Conservation (phyloP, 2,888 invertebrate species). For the Seira musarum region DNA sequence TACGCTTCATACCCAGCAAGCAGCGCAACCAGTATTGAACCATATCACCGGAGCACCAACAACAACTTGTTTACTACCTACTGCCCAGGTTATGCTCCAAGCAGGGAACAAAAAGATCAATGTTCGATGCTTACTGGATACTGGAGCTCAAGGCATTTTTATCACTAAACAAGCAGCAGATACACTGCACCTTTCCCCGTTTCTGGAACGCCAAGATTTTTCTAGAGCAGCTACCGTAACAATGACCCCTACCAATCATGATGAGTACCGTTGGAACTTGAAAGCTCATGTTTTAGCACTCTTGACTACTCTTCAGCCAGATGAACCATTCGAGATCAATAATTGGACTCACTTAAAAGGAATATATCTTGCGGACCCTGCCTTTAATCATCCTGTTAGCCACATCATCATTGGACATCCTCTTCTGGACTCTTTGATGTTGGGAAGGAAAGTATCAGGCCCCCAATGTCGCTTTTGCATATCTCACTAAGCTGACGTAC, state of each 20-base stretch:
- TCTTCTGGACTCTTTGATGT: neutral
- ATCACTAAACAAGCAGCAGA: neutral
- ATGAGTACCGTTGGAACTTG: too few species aligned
- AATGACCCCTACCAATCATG: too few species aligned
- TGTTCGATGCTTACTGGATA: conserved; percentile 9
- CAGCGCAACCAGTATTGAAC: neutral
- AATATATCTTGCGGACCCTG: neutral
- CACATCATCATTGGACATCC: conserved; percentile 21
- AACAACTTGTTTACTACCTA: conserved; percentile 21
- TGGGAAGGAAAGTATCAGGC: neutral
- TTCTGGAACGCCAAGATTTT: too few species aligned
- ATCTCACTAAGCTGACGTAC: conserved; percentile 25
- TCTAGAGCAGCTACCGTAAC: too few species aligned
- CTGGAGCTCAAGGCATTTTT: conserved; percentile 21
- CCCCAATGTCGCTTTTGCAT: conserved; percentile 15
- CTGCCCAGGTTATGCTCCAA: neutral
- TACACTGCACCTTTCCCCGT: too few species aligned
- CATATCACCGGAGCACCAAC: neutral
- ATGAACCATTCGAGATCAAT: neutral
- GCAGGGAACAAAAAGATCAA: neutral
- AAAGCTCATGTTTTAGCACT: neutral
- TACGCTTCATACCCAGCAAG: neutral
- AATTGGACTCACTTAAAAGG: neutral
- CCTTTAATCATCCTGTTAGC: conserved; percentile 3
- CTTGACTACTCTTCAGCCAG: neutral